These are phyloP conservation scores for Tetragnatha versicolor DNA, from an alignment of 1,140 invertebrate species.

Conservation along the genomic window DNA sequence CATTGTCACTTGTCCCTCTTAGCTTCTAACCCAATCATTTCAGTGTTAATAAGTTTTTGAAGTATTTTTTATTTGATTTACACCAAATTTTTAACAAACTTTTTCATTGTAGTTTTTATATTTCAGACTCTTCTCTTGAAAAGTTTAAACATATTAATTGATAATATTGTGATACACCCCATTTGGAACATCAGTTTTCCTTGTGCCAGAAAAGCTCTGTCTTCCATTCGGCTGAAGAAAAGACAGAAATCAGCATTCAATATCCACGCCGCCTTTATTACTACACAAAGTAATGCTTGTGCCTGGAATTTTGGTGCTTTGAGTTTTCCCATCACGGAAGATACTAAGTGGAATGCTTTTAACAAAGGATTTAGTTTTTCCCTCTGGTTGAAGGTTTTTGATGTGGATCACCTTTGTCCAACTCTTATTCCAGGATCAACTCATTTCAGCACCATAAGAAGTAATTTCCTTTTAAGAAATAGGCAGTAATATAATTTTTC, in stretches of 20 bases:
- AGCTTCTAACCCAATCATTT: too few species aligned
- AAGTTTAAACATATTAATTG: constrained; percentile 21
- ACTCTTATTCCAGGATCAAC: too few species aligned
- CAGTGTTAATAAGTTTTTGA: too few species aligned
- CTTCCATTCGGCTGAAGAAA: not conserved
- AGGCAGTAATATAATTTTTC: too few species aligned
- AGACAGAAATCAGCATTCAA: constrained; percentile 10
- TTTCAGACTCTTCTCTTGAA: constrained; percentile 27
- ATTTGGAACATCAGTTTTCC: constrained; percentile 15
- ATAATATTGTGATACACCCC: constrained; percentile 11
- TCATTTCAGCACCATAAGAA: too few species aligned
- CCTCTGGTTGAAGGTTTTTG: constrained; percentile 25
- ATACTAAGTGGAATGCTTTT: constrained; percentile 36
- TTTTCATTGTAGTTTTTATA: too few species aligned
- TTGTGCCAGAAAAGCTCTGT: not conserved
- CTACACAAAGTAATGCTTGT: not conserved
- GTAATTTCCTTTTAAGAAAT: too few species aligned
- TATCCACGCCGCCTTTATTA: not conserved
- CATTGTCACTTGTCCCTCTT: too few species aligned
- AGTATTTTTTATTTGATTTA: too few species aligned
- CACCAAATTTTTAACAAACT: too few species aligned
- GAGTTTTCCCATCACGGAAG: constrained; percentile 23
- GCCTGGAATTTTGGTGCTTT: constrained; percentile 17
- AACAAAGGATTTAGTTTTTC: constrained; percentile 33
- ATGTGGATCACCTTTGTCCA: not conserved